phyloP scores from a whole-genome alignment of 64 coral and sea anemone genomes.

The Cladopsammia gracilis region DNA sequence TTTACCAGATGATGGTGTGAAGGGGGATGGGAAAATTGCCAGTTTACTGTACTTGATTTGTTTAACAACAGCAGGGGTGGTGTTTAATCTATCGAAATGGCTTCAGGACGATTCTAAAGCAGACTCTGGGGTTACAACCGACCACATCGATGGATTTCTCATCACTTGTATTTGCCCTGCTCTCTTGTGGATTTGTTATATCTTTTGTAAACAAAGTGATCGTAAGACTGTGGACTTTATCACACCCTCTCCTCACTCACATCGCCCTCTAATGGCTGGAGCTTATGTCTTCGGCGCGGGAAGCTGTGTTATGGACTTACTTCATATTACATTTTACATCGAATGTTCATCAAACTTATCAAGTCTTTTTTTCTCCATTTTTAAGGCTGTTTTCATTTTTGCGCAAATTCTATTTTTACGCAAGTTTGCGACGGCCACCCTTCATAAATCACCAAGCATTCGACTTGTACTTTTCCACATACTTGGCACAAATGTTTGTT shows the following conservation, averaged over 20 bases:
- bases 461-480: conserved; percentile 96
- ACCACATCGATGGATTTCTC: conserved; percentile 97
- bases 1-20: conserved; percentile 90
- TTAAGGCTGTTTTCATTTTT: conserved; percentile 96
- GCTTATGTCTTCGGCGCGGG: conserved; percentile 96
- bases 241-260: conserved; percentile 77
- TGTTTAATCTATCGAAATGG: conserved; percentile 98
- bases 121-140: conserved; percentile 84
- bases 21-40: conserved; percentile 94
- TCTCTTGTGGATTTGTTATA: conserved; percentile 96
- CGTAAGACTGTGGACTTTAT: conserved; percentile 95
- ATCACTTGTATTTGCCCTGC: conserved; percentile 97
- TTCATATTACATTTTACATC: conserved; percentile 97
- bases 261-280: conserved; percentile 91
- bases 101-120: conserved; percentile 93
- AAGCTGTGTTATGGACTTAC: conserved; percentile 90
- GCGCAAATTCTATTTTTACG: conserved; percentile 96
- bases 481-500: conserved; percentile 95
- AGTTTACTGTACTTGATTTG: conserved; percentile 98
- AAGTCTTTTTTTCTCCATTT: conserved; percentile 93
- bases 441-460: conserved; percentile 95
- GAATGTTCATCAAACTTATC: conserved; percentile 94
- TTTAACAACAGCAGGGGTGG: conserved; percentile 97
- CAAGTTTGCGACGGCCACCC: conserved; percentile 95
- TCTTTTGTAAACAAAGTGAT: conserved; percentile 96